Conservation (phyloP, 2,888 invertebrate species). For the Lordiphosa fenestrarum region DNA sequence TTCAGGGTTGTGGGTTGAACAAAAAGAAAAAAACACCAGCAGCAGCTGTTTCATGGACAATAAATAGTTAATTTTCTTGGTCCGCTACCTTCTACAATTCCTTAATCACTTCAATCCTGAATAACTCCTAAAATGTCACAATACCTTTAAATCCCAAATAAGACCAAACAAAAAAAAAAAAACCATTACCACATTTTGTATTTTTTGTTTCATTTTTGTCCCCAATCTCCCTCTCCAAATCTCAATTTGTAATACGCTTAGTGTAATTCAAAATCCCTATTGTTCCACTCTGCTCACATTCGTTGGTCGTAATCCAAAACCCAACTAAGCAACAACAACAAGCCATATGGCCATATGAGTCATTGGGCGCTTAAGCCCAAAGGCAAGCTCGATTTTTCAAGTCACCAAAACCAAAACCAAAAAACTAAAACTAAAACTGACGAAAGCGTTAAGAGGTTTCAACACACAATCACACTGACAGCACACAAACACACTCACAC, state of each 20-base stretch:
- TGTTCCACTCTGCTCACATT: conserved; percentile 21
- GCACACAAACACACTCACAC: conserved; percentile 3
- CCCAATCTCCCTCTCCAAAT: conserved; percentile 13
- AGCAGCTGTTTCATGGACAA: too few species aligned
- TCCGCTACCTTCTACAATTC: too few species aligned
- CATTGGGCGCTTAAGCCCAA: conserved; percentile 11
- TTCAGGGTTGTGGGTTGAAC: too few species aligned
- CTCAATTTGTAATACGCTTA: conserved; percentile 40
- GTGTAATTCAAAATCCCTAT: conserved; percentile 41
- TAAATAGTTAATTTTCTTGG: too few species aligned
- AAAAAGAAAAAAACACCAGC: too few species aligned
- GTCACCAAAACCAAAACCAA: conserved; percentile 5
- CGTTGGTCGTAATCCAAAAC: conserved; percentile 11
- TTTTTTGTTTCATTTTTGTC: not conserved
- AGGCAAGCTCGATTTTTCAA: conserved; percentile 3
- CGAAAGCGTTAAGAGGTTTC: conserved; percentile 65
- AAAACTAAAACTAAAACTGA: conserved; percentile 39
- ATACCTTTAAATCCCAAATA: conserved; percentile 4
- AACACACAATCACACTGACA: conserved; percentile 26
- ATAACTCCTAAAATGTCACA: conserved; percentile 6
- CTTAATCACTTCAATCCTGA: conserved; percentile 2
- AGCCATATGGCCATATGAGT: conserved; percentile 13
- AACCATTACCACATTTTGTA: too few species aligned
- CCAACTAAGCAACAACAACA: conserved; percentile 7
- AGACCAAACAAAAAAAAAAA: too few species aligned